Evolutionary conservation across 23 tunicate genomes (phyloP), one percentile per base, ranked within the genome.

Genomic region (Phallusia fumigata): DNA sequence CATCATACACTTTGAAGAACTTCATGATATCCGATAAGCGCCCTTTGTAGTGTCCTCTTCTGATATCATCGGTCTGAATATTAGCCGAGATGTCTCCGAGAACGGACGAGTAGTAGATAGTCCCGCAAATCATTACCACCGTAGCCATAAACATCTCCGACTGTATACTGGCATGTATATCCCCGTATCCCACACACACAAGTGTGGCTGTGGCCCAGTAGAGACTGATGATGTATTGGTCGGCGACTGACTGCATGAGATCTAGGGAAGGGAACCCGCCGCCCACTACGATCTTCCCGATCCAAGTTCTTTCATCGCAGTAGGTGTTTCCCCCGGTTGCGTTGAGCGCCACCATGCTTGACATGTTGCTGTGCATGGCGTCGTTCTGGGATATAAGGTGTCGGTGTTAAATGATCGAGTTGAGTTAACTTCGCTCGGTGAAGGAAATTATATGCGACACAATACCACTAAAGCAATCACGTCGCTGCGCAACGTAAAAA

Each of bases 141-240:
- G 87, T 81, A 32, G 86, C 84, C 31, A 88, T 47, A 45, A 88
- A 75, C 92, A 88, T 93, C 51, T 93, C 97, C 6, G 53, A 28
- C 73, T 73, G 83, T 33, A 33, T 78, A 3, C 69, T 36, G 6
- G 97, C 92, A 53, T 76, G 74, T 51, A 93, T 85, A 65, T 93
- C 97, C 3, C 97, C 97, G 49, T 93, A 93, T 24, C 92, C 92
- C 11, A 88, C 91, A 32, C 91, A 72, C 72, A 89, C 95, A 36
- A 94, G 51, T 0, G 94, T 94, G 35, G 94, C 95, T 0, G 98
- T 94, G 26, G 93, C 88, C 90, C 87, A 94, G 85, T 94, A 94
- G 0, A 89, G 72, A 75, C 94, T 85, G 79, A 94, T 85, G 15
- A 94, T 82, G 73, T 94, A 94, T 34, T 89, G 98, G 49, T 94